Evolutionary conservation across 35 echinoderm and acorn worm genomes (phyloP).

Genomic region (Ptychodera flava): DNA sequence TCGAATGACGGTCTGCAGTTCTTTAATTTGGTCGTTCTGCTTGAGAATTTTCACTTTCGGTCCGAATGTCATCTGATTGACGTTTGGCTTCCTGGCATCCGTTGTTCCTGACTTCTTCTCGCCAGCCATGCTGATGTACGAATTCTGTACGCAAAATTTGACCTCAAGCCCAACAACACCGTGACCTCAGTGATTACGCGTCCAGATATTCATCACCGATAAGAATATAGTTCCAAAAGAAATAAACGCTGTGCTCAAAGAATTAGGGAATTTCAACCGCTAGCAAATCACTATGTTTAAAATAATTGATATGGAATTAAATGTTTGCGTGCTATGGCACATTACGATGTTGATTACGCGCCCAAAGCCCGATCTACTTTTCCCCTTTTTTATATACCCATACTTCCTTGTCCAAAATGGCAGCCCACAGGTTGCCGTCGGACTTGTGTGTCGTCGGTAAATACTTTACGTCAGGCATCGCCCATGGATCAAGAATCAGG

Average conservation of each 20-base stretch:
- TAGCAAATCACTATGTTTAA: too few relatives aligned
- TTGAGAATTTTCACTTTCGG: conserved; percentile 62
- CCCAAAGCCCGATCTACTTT: neutral
- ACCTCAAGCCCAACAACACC: neutral
- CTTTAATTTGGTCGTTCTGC: conserved; percentile 77
- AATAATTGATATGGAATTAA: too few relatives aligned
- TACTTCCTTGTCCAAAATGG: conserved; percentile 36
- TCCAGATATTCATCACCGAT: too few relatives aligned
- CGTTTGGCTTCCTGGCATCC: conserved; percentile 13
- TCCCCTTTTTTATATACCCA: conserved; percentile 13
- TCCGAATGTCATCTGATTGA: conserved; percentile 39
- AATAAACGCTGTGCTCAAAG: too few relatives aligned
- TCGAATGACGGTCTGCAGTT: conserved; percentile 88
- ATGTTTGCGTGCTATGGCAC: too few relatives aligned
- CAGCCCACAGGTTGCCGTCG: conserved; percentile 7
- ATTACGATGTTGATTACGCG: neutral
- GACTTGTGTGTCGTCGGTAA: neutral
- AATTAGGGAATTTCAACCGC: too few relatives aligned
- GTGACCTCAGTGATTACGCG: neutral
- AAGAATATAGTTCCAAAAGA: too few relatives aligned
- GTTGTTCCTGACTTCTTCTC: too few relatives aligned
- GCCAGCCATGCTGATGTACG: neutral
- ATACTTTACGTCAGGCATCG: neutral
- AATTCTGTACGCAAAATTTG: neutral
- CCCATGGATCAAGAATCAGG: neutral